Base-by-base conservation (phyloP, 1,140 invertebrate species). In the Brachionus sp. region DNA sequence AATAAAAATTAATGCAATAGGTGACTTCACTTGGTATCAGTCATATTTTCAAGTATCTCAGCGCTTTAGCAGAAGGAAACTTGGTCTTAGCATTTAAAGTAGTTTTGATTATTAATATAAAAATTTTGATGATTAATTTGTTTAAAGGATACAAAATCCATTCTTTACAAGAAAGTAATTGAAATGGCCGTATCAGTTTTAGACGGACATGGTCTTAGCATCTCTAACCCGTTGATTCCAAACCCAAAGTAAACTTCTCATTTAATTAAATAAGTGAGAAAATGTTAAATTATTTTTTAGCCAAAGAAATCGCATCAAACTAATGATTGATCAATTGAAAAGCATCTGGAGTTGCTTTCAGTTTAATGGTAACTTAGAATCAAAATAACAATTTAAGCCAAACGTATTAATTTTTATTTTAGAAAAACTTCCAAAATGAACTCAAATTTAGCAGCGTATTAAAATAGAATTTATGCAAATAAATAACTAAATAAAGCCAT, bases 61-160 rank as follows among this genome's bases (percentile, higher is more conserved):
- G 39, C n/a, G 50, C 46, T 10, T 42, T 80, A 5, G 77, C 77
- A 33, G 57, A 80, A 13, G 77, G 77, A 80, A 80, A 80, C 16
- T 57, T 80, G 25, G n/a, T 62, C 10, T 62, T 80, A 62, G n/a
- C 13, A 23, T 80, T 80, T 29, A 3, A 80, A 44, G 77, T 80
- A 80, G 1, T 19, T 37, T 46, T 23, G 23, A 46, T 66, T 3
- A 29, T n/a, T 0, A 66, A 29, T 66, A 10, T 37, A 3, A 13
- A 66, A 29, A 29, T 66, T 10, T 3, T 33, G 6, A 0, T 13
- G 12, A 5, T 7, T 66, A 13, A 25, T 33, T 35, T 66, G 12
- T 25, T 29, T 29, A 1, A 25, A 66, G 66, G n/a, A 70, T 0
- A 39, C 3, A 39, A 9, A 3, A 3, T 39, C 16, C 3, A 33